Conservation (phyloP, 2,113 vertebrate genomes). For the Phaethon lepturus region DNA sequence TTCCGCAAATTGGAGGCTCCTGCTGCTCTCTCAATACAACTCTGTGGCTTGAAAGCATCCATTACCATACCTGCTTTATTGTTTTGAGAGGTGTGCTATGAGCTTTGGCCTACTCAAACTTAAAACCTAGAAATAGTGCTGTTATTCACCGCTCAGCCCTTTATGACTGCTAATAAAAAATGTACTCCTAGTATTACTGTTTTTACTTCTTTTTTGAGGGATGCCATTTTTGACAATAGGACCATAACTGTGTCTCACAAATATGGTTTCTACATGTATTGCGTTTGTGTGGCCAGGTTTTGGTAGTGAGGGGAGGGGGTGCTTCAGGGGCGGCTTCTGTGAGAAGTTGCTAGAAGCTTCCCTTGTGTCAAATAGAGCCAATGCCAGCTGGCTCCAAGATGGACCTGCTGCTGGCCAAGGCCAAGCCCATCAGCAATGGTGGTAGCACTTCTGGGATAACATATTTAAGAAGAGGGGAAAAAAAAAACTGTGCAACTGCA, state of each 20-base stretch:
- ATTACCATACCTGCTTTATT: neutral
- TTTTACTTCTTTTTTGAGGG: neutral
- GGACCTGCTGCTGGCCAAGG: too few species aligned
- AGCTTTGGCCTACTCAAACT: neutral
- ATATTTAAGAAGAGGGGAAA: too few species aligned
- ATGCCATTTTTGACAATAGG: neutral
- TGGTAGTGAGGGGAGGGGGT: too few species aligned
- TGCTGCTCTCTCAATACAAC: neutral
- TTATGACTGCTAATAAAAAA: neutral
- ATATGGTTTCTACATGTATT: neutral
- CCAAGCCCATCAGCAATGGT: too few species aligned
- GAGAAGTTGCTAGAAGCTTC: too few species aligned
- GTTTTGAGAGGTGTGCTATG: neutral
- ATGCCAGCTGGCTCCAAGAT: too few species aligned
- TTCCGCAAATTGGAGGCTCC: neutral
- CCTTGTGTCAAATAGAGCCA: too few species aligned
- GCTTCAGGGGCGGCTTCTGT: too few species aligned
- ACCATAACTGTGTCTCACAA: neutral
- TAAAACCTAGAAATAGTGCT: neutral
- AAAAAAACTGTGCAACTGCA: too few species aligned
- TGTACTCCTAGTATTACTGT: neutral
- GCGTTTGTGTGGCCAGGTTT: too few species aligned
- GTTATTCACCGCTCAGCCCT: neutral
- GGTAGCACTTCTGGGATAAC: too few species aligned
- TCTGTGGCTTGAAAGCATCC: rapidly evolving